A percentile compares a stretch with the other conserved stretches of the same genome.
Evolutionary conservation across 2,888 invertebrate species (phyloP).

Genomic region (Lottia gigantea): DNA sequence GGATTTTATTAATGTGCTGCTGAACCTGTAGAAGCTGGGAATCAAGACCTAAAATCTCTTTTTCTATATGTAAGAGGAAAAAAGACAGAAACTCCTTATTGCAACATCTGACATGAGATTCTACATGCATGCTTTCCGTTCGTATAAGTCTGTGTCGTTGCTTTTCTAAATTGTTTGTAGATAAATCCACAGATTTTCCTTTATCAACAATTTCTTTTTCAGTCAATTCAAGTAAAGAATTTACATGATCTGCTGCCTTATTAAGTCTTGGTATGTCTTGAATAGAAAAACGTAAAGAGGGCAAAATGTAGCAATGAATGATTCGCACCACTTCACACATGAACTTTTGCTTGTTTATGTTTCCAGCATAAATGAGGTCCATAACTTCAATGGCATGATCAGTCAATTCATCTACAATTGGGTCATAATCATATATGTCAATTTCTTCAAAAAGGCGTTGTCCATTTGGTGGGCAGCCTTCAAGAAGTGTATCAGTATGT

Average conservation of each 20-base stretch:
- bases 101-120: conserved; percentile 37
- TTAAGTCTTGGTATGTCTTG: conserved; percentile 41
- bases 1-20: conserved; percentile 41
- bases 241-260: conserved; percentile 32
- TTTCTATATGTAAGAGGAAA: conserved; percentile 45
- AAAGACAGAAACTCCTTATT: conserved; percentile 39
- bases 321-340: conserved; percentile 37
- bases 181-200: conserved; percentile 38
- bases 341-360: conserved; percentile 26
- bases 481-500: neutral
- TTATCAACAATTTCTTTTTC: conserved; percentile 43
- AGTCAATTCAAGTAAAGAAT: conserved; percentile 32
- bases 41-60: conserved; percentile 42
- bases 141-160: conserved; percentile 41
- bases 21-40: conserved; percentile 40
- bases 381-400: conserved; percentile 37
- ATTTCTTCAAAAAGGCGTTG: conserved; percentile 36
- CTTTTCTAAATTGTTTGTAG: conserved; percentile 40
- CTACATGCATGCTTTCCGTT: conserved; percentile 40
- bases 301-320: conserved; percentile 58
- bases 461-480: neutral
- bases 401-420: conserved; percentile 54
- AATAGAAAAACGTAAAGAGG: conserved; percentile 43
- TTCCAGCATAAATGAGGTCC: conserved; percentile 15
- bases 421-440: conserved; percentile 53